Evolutionary conservation across 1,140 invertebrate genomes (phyloP).

Genomic region (Tyrophagus putrescentiae): DNA sequence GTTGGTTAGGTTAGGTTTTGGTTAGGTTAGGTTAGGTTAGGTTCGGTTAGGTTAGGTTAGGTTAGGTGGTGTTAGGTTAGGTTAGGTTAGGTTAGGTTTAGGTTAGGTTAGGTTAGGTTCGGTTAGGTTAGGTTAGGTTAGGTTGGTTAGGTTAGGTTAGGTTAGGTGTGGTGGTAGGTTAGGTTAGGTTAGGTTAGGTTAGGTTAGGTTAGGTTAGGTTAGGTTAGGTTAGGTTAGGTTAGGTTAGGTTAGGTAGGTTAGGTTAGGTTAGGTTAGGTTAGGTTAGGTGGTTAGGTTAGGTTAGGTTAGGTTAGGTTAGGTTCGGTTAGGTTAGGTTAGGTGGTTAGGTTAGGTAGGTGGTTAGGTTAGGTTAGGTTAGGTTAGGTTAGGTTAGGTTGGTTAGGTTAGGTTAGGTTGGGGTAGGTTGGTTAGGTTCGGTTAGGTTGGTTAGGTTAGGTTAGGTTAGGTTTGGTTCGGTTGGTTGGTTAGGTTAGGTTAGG

Average conservation of each 20-base stretch:
- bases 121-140: constrained; percentile 28
- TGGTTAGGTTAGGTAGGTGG: constrained; percentile 28
- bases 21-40: constrained; percentile 22
- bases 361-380: constrained; percentile 26
- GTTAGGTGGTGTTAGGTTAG: constrained; percentile 25
- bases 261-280: constrained; percentile 23
- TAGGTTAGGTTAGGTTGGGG: constrained; percentile 19
- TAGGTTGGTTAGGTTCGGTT: constrained; percentile 25
- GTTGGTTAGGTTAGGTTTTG: constrained; percentile 27
- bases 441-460: constrained; percentile 24
- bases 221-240: constrained; percentile 24
- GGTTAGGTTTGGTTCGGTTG: constrained; percentile 24
- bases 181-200: constrained; percentile 28
- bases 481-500: constrained; percentile 27
- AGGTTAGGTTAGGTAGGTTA: constrained; percentile 27
- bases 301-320: constrained; percentile 24
- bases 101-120: constrained; percentile 28
- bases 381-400: no score
- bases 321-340: constrained; percentile 28
- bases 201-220: constrained; percentile 27
- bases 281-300: constrained; percentile 26
- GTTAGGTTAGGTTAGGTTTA: constrained; percentile 26
- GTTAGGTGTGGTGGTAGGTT: constrained; percentile 27
- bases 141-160: constrained; percentile 24
- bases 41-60: constrained; percentile 26